Evolutionary conservation across 2,113 vertebrate genomes (phyloP).

Genomic region (Hypomesus transpacificus): DNA sequence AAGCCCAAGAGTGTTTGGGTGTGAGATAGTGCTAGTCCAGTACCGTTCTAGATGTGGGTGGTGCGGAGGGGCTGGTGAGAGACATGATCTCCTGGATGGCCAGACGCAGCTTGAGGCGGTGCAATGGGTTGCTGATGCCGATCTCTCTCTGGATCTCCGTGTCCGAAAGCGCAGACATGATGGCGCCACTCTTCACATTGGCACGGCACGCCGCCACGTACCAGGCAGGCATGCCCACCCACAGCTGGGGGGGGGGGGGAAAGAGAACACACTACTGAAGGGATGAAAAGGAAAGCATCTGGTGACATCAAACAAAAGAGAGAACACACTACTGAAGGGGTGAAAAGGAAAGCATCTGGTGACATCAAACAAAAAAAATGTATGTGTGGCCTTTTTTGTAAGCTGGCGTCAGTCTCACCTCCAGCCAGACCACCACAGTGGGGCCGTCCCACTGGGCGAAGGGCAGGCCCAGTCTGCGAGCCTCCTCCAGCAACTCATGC

Average conservation of each 20-base stretch:
- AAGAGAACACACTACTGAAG: no score
- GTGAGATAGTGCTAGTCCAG: neutral
- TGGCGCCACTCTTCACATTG: constrained; percentile 96
- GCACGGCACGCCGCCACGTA: constrained; percentile 96
- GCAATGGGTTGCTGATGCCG: constrained; percentile 94
- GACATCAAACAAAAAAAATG: neutral
- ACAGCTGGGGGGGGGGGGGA: constrained; percentile 74
- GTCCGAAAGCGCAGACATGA: constrained; percentile 97
- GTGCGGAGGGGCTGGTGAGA: constrained; percentile 92
- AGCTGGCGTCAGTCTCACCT: constrained; percentile 70
- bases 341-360: neutral
- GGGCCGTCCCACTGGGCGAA: constrained; percentile 98
- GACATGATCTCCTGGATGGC: constrained; percentile 99
- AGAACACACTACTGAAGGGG: no score
- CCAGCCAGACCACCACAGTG: constrained; percentile 94
- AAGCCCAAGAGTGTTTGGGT: neutral
- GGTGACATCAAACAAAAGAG: neutral
- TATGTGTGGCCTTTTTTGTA: neutral
- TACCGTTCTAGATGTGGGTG: constrained; percentile 96
- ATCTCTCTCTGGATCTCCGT: constrained; percentile 98
- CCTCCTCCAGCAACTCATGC: constrained; percentile 94
- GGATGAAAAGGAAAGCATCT: neutral
- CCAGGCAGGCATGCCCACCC: constrained; percentile 99
- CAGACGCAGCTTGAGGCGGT: constrained; percentile 90
- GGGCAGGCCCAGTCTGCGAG: constrained; percentile 88